Conservation (phyloP, 2,888 invertebrate genomes). For the Miltochrista miniata region DNA sequence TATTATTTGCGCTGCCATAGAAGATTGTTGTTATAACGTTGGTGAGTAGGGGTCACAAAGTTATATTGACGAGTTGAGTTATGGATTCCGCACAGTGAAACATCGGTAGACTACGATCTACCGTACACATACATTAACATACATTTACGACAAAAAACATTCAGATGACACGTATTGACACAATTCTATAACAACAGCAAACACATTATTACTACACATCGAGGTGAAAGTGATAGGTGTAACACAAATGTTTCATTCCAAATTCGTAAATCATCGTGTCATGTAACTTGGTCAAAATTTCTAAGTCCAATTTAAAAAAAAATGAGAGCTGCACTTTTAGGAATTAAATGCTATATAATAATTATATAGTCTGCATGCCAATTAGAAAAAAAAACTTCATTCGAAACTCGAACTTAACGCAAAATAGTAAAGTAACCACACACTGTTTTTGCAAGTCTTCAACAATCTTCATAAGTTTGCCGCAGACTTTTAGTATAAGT, state of each 20-base stretch:
- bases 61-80: no score
- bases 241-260: not conserved
- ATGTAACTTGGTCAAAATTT: not conserved
- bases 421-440: no score
- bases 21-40: no score
- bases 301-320: no score
- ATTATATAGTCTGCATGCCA: not conserved
- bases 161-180: constrained; percentile 4
- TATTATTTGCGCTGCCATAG: no score
- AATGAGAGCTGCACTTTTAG: no score
- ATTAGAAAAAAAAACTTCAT: no score
- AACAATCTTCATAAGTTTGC: not conserved
- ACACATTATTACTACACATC: constrained; percentile 3
- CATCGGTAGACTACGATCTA: constrained; percentile 2
- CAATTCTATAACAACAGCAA: constrained; percentile 9
- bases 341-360: no score
- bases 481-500: not conserved
- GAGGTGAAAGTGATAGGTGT: no score
- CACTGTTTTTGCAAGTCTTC: not conserved
- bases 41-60: no score
- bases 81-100: not conserved
- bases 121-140: not conserved
- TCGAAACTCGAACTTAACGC: no score
- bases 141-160: constrained; percentile 8
- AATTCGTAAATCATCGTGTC: constrained; percentile 6